Evolutionary conservation across 1,140 invertebrate species (phyloP).

Genomic region (Psilanteris sp.): DNA sequence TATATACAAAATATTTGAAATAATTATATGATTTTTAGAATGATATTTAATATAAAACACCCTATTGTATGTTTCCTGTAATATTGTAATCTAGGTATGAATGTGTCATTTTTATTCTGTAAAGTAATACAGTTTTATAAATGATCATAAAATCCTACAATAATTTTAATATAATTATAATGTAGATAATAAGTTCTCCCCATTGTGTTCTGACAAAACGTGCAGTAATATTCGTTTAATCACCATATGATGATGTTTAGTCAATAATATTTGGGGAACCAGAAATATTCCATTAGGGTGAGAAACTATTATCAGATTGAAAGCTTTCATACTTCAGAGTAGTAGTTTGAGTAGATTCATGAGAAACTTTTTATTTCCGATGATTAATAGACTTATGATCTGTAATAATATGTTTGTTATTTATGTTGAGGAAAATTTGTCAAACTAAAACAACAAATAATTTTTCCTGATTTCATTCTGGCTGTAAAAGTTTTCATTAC

Average conservation of each 20-base stretch:
- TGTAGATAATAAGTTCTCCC: slow-evolving; percentile 3
- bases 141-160: neutral
- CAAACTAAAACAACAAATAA: too few relatives aligned
- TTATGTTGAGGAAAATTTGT: too few relatives aligned
- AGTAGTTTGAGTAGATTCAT: slow-evolving; percentile 1
- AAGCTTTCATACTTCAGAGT: slow-evolving; percentile 15
- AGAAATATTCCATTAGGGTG: neutral
- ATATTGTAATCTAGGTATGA: too few relatives aligned
- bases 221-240: too few relatives aligned
- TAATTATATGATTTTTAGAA: too few relatives aligned
- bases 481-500: too few relatives aligned
- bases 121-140: neutral
- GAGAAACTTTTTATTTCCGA: slow-evolving; percentile 6
- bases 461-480: too few relatives aligned
- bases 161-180: slow-evolving; percentile 9
- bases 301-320: slow-evolving; percentile 15
- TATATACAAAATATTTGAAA: too few relatives aligned
- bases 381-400: too few relatives aligned
- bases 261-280: slow-evolving; percentile 3
- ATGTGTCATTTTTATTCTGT: slow-evolving; percentile 1
- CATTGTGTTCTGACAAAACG: slow-evolving; percentile 6
- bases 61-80: neutral
- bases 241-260: neutral
- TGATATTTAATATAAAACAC: slow-evolving; percentile 4
- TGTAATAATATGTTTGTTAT: too few relatives aligned